Base-by-base conservation (phyloP, 2,888 invertebrate species). In the Ctenicera cuprea region DNA sequence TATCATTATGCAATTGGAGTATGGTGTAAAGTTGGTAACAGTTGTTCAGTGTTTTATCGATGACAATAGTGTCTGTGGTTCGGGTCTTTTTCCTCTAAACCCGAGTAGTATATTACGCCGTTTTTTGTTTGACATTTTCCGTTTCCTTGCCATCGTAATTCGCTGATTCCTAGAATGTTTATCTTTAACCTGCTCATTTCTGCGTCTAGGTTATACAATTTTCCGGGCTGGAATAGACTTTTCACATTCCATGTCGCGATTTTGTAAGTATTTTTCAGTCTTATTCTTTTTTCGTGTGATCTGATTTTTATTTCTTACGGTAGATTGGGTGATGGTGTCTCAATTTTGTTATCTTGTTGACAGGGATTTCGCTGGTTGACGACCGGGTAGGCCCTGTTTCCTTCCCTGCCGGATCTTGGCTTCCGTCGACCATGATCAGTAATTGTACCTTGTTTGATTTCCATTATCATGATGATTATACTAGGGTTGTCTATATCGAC, bases 381-480 rank as follows among this genome's bases (percentile, higher is more conserved):
- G n/a, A n/a, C n/a, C n/a, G n/a, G n/a, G n/a, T n/a, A n/a, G n/a
- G n/a, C n/a, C n/a, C n/a, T n/a, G n/a, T n/a, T n/a, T n/a, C n/a
- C n/a, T n/a, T n/a, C n/a, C n/a, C n/a, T n/a, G n/a, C n/a, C n/a
- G n/a, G n/a, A n/a, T n/a, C n/a, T n/a, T n/a, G n/a, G n/a, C n/a
- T n/a, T n/a, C n/a, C n/a, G n/a, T n/a, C n/a, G n/a, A n/a, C n/a
- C n/a, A n/a, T n/a, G n/a, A n/a, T n/a, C n/a, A n/a, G n/a, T n/a
- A n/a, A n/a, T n/a, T n/a, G n/a, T n/a, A n/a, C n/a, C n/a, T n/a
- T n/a, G n/a, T n/a, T n/a, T n/a, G n/a, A n/a, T n/a, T n/a, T n/a
- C n/a, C n/a, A n/a, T n/a, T n/a, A n/a, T n/a, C 54, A 54, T 54
- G 33, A 14, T 61, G 41, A 20, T 61, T 61, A 61, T 61, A 61